phyloP scores from a whole-genome alignment of 2,113 vertebrate species.

The Coregonus clupeaformis region DNA sequence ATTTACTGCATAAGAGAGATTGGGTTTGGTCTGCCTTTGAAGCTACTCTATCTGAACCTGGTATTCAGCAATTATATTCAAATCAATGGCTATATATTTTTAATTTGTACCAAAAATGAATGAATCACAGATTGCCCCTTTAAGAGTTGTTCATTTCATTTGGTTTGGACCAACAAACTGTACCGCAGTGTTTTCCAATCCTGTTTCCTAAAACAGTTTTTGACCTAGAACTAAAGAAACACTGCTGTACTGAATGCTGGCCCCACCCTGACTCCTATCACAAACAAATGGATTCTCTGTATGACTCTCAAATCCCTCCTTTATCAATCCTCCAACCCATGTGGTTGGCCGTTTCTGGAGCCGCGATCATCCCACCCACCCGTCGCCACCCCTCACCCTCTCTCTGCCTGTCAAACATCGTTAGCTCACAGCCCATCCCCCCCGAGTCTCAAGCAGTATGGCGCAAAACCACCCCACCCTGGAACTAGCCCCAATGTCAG shows the following conservation, averaged over 20 bases:
- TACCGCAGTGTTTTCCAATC: no score
- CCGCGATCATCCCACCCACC: background rate
- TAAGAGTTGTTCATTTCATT: no score
- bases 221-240: no score
- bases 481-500: constrained; percentile 28
- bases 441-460: constrained; percentile 52
- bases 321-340: background rate
- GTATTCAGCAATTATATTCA: no score
- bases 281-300: background rate
- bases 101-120: no score
- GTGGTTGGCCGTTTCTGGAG: background rate
- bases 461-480: constrained; percentile 59
- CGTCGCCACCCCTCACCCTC: constrained; percentile 5
- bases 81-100: no score
- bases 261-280: background rate
- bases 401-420: constrained; percentile 71
- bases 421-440: constrained; percentile 60
- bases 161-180: no score
- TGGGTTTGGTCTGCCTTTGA: background rate
- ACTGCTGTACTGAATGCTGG: no score
- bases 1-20: background rate
- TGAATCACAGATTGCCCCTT: no score
- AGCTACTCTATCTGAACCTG: background rate
- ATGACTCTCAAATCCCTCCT: background rate
- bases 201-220: no score